Conservation (phyloP, 2,797 vertebrate genomes). For the Chanos chanos region DNA sequence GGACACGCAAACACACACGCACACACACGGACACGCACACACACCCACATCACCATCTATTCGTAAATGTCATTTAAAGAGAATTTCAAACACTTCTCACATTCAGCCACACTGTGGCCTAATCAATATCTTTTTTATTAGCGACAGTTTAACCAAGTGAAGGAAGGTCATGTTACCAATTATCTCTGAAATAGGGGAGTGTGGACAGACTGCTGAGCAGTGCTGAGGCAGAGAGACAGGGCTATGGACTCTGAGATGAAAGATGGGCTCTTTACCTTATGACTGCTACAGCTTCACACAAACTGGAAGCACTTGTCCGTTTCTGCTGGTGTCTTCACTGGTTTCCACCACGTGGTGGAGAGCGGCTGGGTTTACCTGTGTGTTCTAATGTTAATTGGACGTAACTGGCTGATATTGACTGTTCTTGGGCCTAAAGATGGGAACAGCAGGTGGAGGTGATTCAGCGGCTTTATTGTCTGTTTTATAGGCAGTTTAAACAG, state of each 20-base stretch:
- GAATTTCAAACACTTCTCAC: conserved; percentile 25
- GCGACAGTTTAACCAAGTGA: conserved; percentile 40
- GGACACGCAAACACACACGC: too few relatives aligned
- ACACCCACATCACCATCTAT: conserved; percentile 4
- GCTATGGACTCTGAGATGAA: not conserved
- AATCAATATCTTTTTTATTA: conserved; percentile 40
- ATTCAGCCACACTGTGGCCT: conserved; percentile 12
- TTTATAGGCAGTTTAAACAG: too few relatives aligned
- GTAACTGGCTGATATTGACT: too few relatives aligned
- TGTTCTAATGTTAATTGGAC: not conserved
- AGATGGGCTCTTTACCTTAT: not conserved
- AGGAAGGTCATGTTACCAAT: conserved; percentile 39
- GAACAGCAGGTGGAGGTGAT: too few relatives aligned
- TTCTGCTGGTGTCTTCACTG: not conserved
- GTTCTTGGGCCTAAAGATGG: too few relatives aligned
- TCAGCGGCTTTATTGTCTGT: too few relatives aligned
- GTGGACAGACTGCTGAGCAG: conserved; percentile 21
- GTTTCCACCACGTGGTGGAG: conserved; percentile 16
- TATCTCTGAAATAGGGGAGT: conserved; percentile 24
- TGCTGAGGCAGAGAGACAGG: not conserved
- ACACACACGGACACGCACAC: too few relatives aligned
- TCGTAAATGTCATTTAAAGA: conserved; percentile 36
- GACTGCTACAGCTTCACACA: not conserved
- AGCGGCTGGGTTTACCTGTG: not conserved
- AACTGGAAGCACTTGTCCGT: not conserved